A percentile compares a stretch with the other conserved stretches of the same genome.
Evolutionary conservation across 2,797 vertebrate species (phyloP).

Genomic region (Trematomus bernacchii): DNA sequence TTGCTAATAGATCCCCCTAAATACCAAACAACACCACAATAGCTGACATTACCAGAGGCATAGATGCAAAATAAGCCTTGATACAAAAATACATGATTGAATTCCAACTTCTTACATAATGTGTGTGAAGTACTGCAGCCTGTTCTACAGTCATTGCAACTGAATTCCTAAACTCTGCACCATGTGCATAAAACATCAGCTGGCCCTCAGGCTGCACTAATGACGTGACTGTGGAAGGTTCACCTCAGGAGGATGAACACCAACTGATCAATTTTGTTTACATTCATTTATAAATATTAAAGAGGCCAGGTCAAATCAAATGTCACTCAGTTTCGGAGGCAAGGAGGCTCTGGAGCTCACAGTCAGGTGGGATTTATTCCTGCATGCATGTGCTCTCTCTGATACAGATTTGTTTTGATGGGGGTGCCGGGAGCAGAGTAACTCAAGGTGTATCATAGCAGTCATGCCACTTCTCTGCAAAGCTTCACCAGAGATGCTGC

Average conservation of each 20-base stretch:
- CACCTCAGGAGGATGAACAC: conserved; percentile 17
- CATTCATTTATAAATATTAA: conserved; percentile 40
- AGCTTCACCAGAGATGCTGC: conserved; percentile 50
- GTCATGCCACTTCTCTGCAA: conserved; percentile 34
- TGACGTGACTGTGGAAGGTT: conserved; percentile 26
- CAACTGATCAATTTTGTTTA: conserved; percentile 21
- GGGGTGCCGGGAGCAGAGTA: conserved; percentile 57
- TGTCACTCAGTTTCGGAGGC: not conserved
- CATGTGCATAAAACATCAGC: conserved; percentile 47
- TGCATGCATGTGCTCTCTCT: conserved; percentile 21
- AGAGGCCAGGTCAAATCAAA: conserved; percentile 16
- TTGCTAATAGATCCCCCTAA: too few relatives aligned
- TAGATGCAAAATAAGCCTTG: not conserved
- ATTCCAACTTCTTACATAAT: not conserved
- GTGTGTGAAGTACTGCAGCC: not conserved
- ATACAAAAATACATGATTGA: not conserved
- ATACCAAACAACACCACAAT: not conserved
- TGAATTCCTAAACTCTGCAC: conserved; percentile 37
- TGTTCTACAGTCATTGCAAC: conserved; percentile 25
- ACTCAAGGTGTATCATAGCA: conserved; percentile 57
- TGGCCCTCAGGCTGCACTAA: conserved; percentile 31
- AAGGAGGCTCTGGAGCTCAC: conserved; percentile 20
- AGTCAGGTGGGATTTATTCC: conserved; percentile 51
- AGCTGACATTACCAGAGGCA: conserved; percentile 4
- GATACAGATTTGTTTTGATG: conserved; percentile 57